Conservation (phyloP, 1,140 invertebrate genomes). For the Oryctes rhinoceros region DNA sequence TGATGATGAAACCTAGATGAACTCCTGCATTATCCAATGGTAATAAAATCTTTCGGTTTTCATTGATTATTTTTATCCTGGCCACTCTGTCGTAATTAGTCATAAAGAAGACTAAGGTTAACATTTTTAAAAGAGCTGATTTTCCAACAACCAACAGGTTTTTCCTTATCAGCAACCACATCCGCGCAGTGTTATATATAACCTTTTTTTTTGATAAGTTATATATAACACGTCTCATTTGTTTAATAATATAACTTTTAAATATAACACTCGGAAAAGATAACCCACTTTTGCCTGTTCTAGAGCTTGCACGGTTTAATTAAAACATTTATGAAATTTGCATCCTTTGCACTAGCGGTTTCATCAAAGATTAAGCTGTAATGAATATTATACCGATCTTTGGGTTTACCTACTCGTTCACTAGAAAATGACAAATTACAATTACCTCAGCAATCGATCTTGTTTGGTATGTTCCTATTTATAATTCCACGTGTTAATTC, state of each 20-base stretch:
- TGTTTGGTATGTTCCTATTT: too few relatives aligned
- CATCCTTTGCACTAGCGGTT: not conserved
- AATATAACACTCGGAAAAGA: constrained; percentile 6
- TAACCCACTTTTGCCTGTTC: constrained; percentile 27
- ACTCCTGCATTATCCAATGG: constrained; percentile 55
- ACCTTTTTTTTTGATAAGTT: constrained; percentile 17
- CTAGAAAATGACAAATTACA: not conserved
- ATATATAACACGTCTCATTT: too few relatives aligned
- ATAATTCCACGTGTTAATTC: not conserved
- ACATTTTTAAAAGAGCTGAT: constrained; percentile 18
- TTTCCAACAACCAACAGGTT: constrained; percentile 24
- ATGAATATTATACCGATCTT: not conserved
- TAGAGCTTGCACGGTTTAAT: not conserved
- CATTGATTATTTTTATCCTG: constrained; percentile 41
- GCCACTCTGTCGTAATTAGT: constrained; percentile 36
- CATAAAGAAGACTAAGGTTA: not conserved
- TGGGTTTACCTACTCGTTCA: not conserved
- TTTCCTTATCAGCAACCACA: constrained; percentile 7
- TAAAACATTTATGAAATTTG: not conserved
- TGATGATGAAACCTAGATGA: too few relatives aligned
- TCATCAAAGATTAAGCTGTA: not conserved
- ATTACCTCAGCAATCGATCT: not conserved
- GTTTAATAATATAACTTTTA: not conserved
- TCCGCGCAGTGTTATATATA: constrained; percentile 22
- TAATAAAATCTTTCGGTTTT: constrained; percentile 49